Base-by-base conservation (phyloP, 2,797 vertebrate genomes). In the Molossus molossus region DNA sequence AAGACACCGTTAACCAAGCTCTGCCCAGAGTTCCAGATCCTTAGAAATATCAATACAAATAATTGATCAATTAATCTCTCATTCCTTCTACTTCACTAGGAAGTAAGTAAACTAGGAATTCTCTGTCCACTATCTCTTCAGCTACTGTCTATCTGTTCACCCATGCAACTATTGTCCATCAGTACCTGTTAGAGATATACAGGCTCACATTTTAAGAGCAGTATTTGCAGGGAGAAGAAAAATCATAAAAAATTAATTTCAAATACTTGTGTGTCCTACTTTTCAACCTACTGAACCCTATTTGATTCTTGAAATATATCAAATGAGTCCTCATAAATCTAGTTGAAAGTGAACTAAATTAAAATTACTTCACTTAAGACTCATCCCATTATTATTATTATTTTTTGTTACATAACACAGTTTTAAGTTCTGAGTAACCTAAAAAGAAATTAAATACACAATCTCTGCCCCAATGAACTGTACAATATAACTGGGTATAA, bases 61-160 rank as follows among this genome's bases (percentile, higher is more conserved):
- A 15, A 53, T n/a, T 57, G 23, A n/a, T 21, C 21, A 5, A 65
- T 70, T 62, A 55, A 57, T 77, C 37, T 33, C 53, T 33, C 15
- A 57, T 88, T 79, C 14, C 17, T 90, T 90, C 53, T 53, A 58
- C 15, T 70, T 57, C 33, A 33, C 53, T 33, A 67, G 13, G 40
- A 67, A 90, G 33, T 72, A 77, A 90, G 27, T 90, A 82, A 88
- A 40, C 40, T 37, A 89, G 79, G 45, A 76, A 57, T 92, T 57
- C 21, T 69, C 45, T 60, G 76, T 33, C 3, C 20, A 50, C 79
- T 58, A 18, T 27, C 6, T 67, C 50, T 57, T 86, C 7, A 45
- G 40, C 48, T 40, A 10, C 4, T 60, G 14, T 80, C 25, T 55
- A 40, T 70, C 29, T 65, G 9, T 37, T 48, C 55, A 10, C 60